Evolutionary conservation across 2,888 invertebrate genomes (phyloP), one percentile per base, ranked within the genome.

Genomic region (Protonemura montana): DNA sequence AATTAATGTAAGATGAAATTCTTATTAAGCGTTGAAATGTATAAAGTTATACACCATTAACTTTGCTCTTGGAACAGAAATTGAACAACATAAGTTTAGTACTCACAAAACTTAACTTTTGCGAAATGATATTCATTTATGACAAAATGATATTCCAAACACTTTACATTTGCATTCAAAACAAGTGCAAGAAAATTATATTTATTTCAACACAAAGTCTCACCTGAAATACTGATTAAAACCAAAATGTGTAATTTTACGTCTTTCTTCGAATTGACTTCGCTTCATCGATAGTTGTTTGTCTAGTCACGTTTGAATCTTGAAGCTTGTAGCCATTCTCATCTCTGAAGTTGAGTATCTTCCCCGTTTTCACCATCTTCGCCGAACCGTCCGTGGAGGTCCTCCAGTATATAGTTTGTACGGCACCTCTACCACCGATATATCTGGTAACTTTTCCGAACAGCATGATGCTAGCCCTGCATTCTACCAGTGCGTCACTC

Each of bases 321-420:
- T 84, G 26, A 7, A 76, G 1, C 29, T 76, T 84, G 27, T 27
- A 27, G 7, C 59, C 82, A 16, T 59, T 80, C 27, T 81, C 76
- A 30, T 28, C 30, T 26, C 82, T 85, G 29, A 88, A 41, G 27
- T 59, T 87, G 28, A 88, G 78, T 13, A 76, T 76, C 27, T 86
- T 86, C 2, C 88, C 88, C 10, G 86, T 85, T 82, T 88, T 88
- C 30, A 88, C 81, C 85, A 88, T 85, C 86, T 87, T 88, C n/a
- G 76, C 83, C 21, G 76, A 77, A 0, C 80, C 86, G 28, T 81
- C 85, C 6, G 82, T 82, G 0, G 92, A 91, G 80, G 94, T 93
- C 89, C 95, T 92, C 96, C 96, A 96, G 89, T 96, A 96, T 0
- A 96, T 95, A 0, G 95, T 96, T 90, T 96, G 95, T 28, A 95